Evolutionary conservation across 2,113 vertebrate genomes (phyloP).

Genomic region (Sturnira hondurensis): DNA sequence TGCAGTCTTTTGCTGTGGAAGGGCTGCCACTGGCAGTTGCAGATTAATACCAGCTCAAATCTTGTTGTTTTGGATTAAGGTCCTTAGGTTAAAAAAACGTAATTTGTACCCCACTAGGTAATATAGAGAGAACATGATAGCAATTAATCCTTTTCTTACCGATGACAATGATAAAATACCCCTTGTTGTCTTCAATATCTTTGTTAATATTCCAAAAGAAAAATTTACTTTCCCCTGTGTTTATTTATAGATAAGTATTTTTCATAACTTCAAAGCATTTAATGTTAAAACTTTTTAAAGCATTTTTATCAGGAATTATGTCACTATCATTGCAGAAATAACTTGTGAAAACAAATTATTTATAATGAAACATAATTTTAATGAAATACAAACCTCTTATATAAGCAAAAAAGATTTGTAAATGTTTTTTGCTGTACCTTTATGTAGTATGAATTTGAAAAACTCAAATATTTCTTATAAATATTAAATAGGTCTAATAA

Average conservation of each 20-base stretch:
- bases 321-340: not conserved
- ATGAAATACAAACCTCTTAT: not conserved
- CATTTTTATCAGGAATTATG: not conserved
- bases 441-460: not conserved
- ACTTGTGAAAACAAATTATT: not conserved
- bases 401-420: not conserved
- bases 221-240: constrained; percentile 73
- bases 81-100: constrained; percentile 88
- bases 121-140: constrained; percentile 78
- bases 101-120: constrained; percentile 86
- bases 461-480: not conserved
- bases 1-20: constrained; percentile 71
- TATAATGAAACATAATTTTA: not conserved
- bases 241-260: constrained; percentile 49
- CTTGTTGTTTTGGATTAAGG: constrained; percentile 88
- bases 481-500: not conserved
- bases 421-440: not conserved
- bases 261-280: constrained; percentile 65
- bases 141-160: constrained; percentile 87
- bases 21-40: constrained; percentile 55
- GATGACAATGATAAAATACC: constrained; percentile 88
- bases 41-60: constrained; percentile 81
- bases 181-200: constrained; percentile 80
- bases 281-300: constrained; percentile 30
- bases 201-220: constrained; percentile 82